Evolutionary conservation across 2,797 vertebrate genomes (phyloP).

Genomic region (Mus minutoides): DNA sequence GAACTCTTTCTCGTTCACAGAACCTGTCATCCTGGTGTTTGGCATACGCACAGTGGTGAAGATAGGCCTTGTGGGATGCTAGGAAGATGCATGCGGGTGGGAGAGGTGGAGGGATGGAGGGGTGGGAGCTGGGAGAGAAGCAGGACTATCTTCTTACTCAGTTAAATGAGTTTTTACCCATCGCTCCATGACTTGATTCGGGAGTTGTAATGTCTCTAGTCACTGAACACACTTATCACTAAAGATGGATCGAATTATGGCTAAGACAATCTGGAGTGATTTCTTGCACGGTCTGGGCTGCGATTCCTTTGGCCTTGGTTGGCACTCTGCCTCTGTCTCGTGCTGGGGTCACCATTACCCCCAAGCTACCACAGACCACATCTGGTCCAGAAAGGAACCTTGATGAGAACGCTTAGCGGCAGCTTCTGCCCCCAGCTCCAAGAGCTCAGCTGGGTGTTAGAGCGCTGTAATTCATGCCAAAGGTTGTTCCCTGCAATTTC

Average conservation of each 20-base stretch:
- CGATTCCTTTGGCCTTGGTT: neutral
- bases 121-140: rapidly evolving
- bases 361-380: neutral
- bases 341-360: neutral
- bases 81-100: neutral
- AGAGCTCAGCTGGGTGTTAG: conserved; percentile 66
- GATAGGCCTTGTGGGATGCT: neutral
- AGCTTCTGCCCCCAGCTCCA: neutral
- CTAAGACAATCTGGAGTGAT: conserved; percentile 8
- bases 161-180: neutral
- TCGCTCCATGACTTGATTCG: neutral
- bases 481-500: conserved; percentile 68
- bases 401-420: neutral
- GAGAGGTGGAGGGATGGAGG: too few species aligned
- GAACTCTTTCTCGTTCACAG: neutral
- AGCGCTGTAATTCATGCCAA: conserved; percentile 77
- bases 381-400: conserved; percentile 33
- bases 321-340: neutral
- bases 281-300: neutral
- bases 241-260: neutral
- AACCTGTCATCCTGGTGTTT: neutral
- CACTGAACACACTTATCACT: neutral
- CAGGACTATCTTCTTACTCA: neutral
- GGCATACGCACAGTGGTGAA: neutral
- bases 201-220: neutral